These are phyloP conservation scores for Acheta domesticus DNA, from an alignment of 2,888 invertebrate species.

Conservation along the genomic window DNA sequence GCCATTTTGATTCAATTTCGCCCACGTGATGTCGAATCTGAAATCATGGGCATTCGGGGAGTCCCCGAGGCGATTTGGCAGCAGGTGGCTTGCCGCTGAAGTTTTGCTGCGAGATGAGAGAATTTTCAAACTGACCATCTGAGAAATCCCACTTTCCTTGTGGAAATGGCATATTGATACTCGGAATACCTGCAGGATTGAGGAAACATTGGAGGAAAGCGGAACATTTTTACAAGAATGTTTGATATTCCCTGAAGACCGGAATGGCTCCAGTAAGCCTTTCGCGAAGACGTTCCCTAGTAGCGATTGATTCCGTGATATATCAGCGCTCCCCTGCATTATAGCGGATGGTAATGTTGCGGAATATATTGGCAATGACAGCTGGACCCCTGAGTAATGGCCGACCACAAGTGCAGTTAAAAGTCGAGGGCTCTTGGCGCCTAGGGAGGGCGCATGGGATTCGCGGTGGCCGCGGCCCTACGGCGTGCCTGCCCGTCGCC, in stretches of 20 bases:
- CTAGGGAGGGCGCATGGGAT: slow-evolving; percentile 5
- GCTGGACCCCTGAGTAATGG: slow-evolving; percentile 27
- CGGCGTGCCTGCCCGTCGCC: not conserved
- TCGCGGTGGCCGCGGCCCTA: not conserved
- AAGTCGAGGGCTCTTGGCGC: slow-evolving; percentile 23
- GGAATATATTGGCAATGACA: slow-evolving; percentile 18
- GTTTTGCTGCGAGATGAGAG: slow-evolving; percentile 26
- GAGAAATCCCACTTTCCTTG: slow-evolving; percentile 20
- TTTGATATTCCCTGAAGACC: slow-evolving; percentile 31
- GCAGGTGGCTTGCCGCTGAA: slow-evolving; percentile 31
- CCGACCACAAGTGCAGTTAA: slow-evolving; percentile 29
- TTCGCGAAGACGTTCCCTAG: slow-evolving; percentile 9
- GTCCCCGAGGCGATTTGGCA: slow-evolving; percentile 34
- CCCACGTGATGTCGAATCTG: slow-evolving; percentile 29
- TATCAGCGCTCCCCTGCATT: slow-evolving; percentile 20
- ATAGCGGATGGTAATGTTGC: slow-evolving; percentile 22
- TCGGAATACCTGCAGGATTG: slow-evolving; percentile 20
- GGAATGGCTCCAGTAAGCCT: slow-evolving; percentile 26
- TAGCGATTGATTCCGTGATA: slow-evolving; percentile 18
- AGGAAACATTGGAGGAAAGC: slow-evolving; percentile 21
- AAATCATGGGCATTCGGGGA: slow-evolving; percentile 24
- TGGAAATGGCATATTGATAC: slow-evolving; percentile 32
- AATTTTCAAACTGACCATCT: slow-evolving; percentile 31
- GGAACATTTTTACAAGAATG: slow-evolving; percentile 24
- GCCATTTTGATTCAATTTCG: slow-evolving; percentile 36